Percentiles rank a stretch among this genome's conserved stretches.
These are phyloP conservation scores for Anoplophora glabripennis DNA, from an alignment of 1,140 invertebrate species.

Conservation along the genomic window DNA sequence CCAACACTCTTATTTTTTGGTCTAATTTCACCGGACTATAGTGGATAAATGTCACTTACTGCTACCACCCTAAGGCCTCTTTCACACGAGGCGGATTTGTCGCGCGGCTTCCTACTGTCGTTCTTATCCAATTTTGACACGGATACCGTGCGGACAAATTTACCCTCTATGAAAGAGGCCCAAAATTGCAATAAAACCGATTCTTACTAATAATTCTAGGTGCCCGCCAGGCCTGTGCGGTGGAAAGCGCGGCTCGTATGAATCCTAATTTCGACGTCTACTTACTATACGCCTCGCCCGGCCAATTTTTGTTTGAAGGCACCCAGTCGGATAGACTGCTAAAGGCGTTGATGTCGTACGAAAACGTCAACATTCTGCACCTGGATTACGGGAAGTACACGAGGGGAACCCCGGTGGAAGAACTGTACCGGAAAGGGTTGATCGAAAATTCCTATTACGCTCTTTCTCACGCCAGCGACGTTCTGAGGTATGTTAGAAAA, in stretches of 20 bases:
- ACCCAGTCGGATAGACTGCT: constrained; percentile 46
- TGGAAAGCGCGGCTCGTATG: constrained; percentile 63
- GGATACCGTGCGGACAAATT: too few relatives aligned
- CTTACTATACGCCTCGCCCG: constrained; percentile 56
- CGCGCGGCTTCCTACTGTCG: too few relatives aligned
- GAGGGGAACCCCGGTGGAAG: constrained; percentile 58
- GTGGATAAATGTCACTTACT: too few relatives aligned
- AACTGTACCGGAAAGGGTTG: constrained; percentile 56
- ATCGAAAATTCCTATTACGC: constrained; percentile 58
- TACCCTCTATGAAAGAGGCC: too few relatives aligned
- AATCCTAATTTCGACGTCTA: constrained; percentile 60
- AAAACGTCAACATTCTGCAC: constrained; percentile 59
- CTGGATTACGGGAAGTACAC: constrained; percentile 59
- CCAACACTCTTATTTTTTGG: too few relatives aligned
- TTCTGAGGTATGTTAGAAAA: constrained; percentile 50
- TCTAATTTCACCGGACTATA: too few relatives aligned
- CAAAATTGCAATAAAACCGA: too few relatives aligned
- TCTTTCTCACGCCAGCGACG: constrained; percentile 63
- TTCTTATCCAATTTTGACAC: too few relatives aligned
- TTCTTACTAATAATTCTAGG: constrained; percentile 22
- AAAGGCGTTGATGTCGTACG: constrained; percentile 52
- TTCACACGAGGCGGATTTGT: too few relatives aligned
- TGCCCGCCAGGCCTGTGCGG: constrained; percentile 62
- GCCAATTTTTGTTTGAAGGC: constrained; percentile 43
- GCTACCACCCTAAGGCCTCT: too few relatives aligned